Evolutionary conservation across 2,113 vertebrate genomes (phyloP).

Genomic region (Alexandromys fortis): DNA sequence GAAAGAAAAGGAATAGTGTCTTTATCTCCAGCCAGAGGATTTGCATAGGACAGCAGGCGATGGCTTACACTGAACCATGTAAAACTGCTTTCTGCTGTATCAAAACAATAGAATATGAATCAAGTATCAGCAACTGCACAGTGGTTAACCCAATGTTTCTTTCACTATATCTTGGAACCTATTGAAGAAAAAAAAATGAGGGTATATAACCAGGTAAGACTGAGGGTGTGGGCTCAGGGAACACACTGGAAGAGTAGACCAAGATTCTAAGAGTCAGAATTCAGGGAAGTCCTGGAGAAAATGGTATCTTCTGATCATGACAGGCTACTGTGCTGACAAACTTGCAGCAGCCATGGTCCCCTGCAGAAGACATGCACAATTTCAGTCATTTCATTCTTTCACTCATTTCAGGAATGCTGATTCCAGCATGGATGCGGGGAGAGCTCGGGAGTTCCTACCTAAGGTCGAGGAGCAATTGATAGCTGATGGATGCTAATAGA

Average conservation of each 20-base stretch:
- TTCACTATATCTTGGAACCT: not conserved
- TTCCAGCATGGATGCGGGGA: too few species aligned
- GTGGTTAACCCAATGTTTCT: not conserved
- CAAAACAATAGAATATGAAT: not conserved
- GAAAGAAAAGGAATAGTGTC: not conserved
- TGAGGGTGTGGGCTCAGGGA: not conserved
- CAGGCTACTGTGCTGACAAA: not conserved
- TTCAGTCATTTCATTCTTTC: not conserved
- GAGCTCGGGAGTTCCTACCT: too few species aligned
- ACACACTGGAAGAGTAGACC: too few species aligned
- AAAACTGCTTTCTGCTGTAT: not conserved
- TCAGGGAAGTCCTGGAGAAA: not conserved
- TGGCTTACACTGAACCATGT: not conserved
- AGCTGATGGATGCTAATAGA: not conserved
- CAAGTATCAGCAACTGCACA: not conserved
- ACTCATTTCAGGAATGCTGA: not conserved
- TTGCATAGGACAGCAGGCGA: not conserved
- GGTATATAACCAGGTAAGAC: not conserved
- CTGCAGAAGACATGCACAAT: too few species aligned
- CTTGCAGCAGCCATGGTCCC: too few species aligned
- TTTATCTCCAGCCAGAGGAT: constrained; percentile 9
- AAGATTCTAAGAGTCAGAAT: not conserved
- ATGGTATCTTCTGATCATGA: not conserved
- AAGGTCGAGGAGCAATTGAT: not conserved
- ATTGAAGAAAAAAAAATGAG: not conserved